Evolutionary conservation across 2,797 vertebrate species (phyloP).

Genomic region (Neosalanx taihuensis): DNA sequence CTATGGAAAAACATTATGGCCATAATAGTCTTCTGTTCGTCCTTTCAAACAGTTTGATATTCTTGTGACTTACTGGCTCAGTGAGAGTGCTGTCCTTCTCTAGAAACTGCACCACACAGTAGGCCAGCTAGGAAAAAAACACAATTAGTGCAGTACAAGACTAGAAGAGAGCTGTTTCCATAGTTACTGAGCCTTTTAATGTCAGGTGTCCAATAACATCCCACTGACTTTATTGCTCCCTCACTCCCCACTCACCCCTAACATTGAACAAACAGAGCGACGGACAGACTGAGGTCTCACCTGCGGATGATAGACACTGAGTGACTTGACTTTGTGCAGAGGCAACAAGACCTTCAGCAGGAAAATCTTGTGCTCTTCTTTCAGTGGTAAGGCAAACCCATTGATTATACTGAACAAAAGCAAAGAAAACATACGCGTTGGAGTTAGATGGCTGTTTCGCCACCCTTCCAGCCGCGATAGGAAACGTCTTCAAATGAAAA

Average conservation of each 20-base stretch:
- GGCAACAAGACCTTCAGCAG: constrained; percentile 96
- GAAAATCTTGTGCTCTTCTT: constrained; percentile 99
- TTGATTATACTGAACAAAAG: constrained; percentile 88
- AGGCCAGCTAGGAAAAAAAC: constrained; percentile 82
- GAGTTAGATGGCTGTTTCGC: too few relatives aligned
- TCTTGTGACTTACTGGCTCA: constrained; percentile 84
- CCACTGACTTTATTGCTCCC: background rate
- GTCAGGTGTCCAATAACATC: constrained; percentile 10
- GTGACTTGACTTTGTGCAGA: constrained; percentile 98
- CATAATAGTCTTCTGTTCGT: background rate
- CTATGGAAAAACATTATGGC: background rate
- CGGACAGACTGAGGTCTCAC: constrained; percentile 58
- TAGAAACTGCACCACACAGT: constrained; percentile 97
- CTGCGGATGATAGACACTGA: constrained; percentile 99
- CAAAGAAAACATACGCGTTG: background rate
- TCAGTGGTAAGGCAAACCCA: constrained; percentile 98
- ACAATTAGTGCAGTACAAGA: constrained; percentile 19
- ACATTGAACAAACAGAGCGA: background rate
- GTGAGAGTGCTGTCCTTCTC: constrained; percentile 99
- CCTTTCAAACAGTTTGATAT: background rate
- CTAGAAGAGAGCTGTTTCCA: constrained; percentile 10
- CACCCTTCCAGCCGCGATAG: too few relatives aligned
- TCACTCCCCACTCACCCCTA: background rate
- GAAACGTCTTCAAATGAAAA: too few relatives aligned
- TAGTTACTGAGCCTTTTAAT: constrained; percentile 14